Conservation (phyloP, 1,140 invertebrate species). For the Drosophila sechellia region DNA sequence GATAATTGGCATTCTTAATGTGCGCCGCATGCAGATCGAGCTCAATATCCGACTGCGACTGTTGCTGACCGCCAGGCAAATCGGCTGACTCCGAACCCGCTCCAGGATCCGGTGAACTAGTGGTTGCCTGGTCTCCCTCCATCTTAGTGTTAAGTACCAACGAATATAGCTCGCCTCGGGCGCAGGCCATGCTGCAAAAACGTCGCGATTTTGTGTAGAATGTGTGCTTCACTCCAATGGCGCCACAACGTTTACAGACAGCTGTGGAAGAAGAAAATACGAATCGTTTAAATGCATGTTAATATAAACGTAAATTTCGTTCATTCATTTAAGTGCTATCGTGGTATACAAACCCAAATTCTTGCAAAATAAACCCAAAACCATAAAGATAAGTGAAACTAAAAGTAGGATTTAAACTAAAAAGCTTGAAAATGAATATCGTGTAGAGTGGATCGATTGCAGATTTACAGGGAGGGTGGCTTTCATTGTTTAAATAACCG, state of each 20-base stretch:
- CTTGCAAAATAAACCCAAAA: constrained; percentile 11
- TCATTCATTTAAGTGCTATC: not conserved
- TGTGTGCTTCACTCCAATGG: constrained; percentile 94
- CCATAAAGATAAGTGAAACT: not conserved
- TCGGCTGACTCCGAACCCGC: constrained; percentile 40
- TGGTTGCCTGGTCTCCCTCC: constrained; percentile 44
- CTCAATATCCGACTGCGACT: constrained; percentile 69
- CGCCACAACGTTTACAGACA: constrained; percentile 95
- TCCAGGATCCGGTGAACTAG: constrained; percentile 60
- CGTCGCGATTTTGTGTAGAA: constrained; percentile 94
- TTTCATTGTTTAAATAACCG: not conserved
- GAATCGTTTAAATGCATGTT: not conserved
- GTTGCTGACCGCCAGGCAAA: constrained; percentile 35
- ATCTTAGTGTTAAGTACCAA: constrained; percentile 83
- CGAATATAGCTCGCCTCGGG: constrained; percentile 86
- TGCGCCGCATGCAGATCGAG: constrained; percentile 73
- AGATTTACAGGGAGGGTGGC: not conserved
- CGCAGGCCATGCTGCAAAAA: constrained; percentile 92
- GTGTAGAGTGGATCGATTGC: constrained; percentile 27
- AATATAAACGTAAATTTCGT: not conserved
- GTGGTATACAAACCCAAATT: constrained; percentile 60
- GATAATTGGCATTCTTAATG: constrained; percentile 83
- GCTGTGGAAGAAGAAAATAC: constrained; percentile 85
- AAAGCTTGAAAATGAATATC: constrained; percentile 1
- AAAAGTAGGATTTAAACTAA: constrained; percentile 1